These are phyloP conservation scores for Anagrus nilaparvatae DNA, from an alignment of 1,140 invertebrate genomes.

Conservation along the genomic window DNA sequence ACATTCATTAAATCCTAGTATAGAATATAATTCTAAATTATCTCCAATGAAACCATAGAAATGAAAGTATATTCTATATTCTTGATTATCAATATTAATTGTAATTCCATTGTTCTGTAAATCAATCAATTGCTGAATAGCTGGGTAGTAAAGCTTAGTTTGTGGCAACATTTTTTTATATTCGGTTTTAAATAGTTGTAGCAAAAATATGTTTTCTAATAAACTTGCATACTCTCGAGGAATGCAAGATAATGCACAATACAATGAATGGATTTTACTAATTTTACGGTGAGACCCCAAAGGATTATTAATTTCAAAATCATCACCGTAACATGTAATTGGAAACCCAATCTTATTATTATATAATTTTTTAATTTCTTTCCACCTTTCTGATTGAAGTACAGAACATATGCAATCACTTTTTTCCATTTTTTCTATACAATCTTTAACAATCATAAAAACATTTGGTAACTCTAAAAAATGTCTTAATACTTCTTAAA, in stretches of 20 bases:
- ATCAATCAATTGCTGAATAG: constrained; percentile 15
- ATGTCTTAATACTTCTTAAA: constrained; percentile 15
- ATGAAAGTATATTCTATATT: constrained; percentile 12
- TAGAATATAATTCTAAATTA: constrained; percentile 3
- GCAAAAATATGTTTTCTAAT: constrained; percentile 26
- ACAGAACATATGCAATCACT: constrained; percentile 12
- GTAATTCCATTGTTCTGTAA: constrained; percentile 15
- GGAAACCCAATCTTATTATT: constrained; percentile 23
- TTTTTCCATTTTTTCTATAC: constrained; percentile 14
- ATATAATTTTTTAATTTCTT: constrained; percentile 18
- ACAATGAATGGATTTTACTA: constrained; percentile 26
- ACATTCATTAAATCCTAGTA: constrained; percentile 8
- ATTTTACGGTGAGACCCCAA: constrained; percentile 22
- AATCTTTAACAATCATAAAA: constrained; percentile 13
- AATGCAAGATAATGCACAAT: constrained; percentile 22
- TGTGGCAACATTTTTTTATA: constrained; percentile 18
- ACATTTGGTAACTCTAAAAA: constrained; percentile 22
- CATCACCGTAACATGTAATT: constrained; percentile 26
- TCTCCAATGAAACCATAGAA: constrained; percentile 1
- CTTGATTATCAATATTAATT: constrained; percentile 6
- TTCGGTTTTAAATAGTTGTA: constrained; percentile 20
- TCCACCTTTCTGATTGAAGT: constrained; percentile 18
- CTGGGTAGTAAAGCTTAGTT: constrained; percentile 10
- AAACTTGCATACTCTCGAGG: constrained; percentile 22
- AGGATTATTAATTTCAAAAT: constrained; percentile 29